These are phyloP conservation scores for Notamacropus eugenii DNA, from an alignment of 2,797 vertebrate genomes.

Conservation along the genomic window DNA sequence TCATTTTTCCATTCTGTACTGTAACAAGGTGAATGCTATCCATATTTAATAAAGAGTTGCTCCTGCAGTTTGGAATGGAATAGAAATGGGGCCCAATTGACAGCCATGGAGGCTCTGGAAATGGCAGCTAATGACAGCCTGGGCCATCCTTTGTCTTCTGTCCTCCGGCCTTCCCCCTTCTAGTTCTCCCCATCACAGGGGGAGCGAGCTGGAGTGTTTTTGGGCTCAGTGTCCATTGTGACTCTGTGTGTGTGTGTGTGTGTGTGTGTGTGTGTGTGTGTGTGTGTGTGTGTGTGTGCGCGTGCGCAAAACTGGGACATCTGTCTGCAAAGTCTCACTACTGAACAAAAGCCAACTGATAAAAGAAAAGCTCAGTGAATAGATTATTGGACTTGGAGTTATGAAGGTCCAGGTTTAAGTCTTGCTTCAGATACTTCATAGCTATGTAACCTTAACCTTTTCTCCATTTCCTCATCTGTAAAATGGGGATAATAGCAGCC, in stretches of 20 bases:
- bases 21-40: background rate
- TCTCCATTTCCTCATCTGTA: background rate
- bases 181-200: fast-evolving
- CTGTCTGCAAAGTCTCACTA: background rate
- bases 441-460: background rate
- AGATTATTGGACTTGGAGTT: background rate
- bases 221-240: background rate
- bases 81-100: background rate
- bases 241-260: too few species aligned
- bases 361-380: background rate
- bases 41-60: background rate
- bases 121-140: background rate
- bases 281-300: background rate
- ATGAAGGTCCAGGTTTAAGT: background rate
- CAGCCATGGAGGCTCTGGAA: fast-evolving
- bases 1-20: background rate
- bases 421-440: background rate
- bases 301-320: background rate
- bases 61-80: background rate
- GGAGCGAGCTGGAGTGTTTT: background rate
- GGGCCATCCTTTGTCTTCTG: background rate
- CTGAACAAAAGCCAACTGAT: background rate
- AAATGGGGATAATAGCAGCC: background rate
- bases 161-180: background rate
- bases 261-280: background rate